phyloP scores from a whole-genome alignment of 2,888 invertebrate genomes.

The Lypha dubia region DNA sequence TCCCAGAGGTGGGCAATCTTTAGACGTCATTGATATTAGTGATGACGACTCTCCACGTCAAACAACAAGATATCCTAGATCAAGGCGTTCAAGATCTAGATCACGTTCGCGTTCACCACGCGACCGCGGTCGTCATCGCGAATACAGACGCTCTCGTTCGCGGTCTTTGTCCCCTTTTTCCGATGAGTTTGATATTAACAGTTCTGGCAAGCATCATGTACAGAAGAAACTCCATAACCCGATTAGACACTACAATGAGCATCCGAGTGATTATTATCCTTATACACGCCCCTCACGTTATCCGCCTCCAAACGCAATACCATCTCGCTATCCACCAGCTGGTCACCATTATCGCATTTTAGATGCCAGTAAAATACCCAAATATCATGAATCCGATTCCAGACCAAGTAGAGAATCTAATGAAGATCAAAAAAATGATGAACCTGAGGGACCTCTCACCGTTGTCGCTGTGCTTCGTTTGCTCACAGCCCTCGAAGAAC shows the following conservation, averaged over 20 bases:
- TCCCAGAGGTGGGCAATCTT: neutral
- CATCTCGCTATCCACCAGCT: conserved; percentile 70
- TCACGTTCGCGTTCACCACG: conserved; percentile 74
- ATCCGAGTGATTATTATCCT: conserved; percentile 64
- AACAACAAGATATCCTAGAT: conserved; percentile 60
- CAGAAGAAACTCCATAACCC: conserved; percentile 50
- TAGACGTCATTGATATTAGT: conserved; percentile 81
- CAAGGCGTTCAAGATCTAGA: conserved; percentile 66
- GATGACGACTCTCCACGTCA: conserved; percentile 78
- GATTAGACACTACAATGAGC: conserved; percentile 66
- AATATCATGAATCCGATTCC: conserved; percentile 77
- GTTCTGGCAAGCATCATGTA: conserved; percentile 55
- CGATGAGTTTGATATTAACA: conserved; percentile 68
- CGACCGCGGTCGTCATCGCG: conserved; percentile 56
- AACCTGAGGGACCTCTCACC: conserved; percentile 85
- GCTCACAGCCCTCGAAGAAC: conserved; percentile 91
- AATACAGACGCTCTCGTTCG: conserved; percentile 66
- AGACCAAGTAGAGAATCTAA: conserved; percentile 73
- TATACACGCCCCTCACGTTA: conserved; percentile 61
- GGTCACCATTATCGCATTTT: conserved; percentile 77
- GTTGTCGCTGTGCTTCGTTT: conserved; percentile 89
- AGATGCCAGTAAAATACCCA: conserved; percentile 80
- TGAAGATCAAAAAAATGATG: conserved; percentile 80
- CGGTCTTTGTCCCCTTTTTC: conserved; percentile 69
- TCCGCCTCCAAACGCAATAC: conserved; percentile 47